These are phyloP conservation scores for Alosa sapidissima DNA, from an alignment of 2,797 vertebrate genomes.

Conservation along the genomic window DNA sequence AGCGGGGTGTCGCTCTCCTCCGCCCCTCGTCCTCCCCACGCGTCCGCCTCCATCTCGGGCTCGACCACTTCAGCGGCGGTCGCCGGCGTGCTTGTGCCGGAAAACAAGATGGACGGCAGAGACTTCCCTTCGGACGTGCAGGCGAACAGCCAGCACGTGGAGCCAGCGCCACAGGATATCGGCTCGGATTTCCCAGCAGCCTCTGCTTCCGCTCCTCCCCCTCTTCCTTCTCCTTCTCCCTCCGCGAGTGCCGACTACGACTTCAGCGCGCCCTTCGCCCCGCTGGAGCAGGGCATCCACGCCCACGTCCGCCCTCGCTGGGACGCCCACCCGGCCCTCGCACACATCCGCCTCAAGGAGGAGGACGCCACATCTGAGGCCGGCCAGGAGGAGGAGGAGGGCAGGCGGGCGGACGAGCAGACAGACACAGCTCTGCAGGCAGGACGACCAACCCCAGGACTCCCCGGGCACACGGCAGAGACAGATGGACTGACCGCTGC, in stretches of 20 bases:
- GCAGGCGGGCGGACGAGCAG: not conserved
- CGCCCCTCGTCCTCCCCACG: not conserved
- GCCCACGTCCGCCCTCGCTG: constrained; percentile 40
- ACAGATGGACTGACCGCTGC: not conserved
- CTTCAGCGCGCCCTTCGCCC: constrained; percentile 72
- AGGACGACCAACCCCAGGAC: not conserved
- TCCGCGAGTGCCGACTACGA: constrained; percentile 64
- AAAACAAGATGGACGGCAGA: constrained; percentile 61
- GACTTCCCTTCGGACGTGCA: constrained; percentile 64
- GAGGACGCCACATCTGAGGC: not conserved
- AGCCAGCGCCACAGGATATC: constrained; percentile 75
- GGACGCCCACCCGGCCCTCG: constrained; percentile 51
- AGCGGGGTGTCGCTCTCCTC: not conserved
- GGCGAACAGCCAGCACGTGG: constrained; percentile 58
- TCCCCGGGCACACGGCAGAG: not conserved
- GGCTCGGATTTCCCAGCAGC: constrained; percentile 72
- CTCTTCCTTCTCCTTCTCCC: constrained; percentile 42
- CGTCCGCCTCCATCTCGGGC: not conserved
- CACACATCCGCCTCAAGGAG: constrained; percentile 43
- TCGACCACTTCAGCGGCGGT: not conserved
- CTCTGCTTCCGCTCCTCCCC: constrained; percentile 55
- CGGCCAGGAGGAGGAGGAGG: not conserved
- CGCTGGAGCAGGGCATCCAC: constrained; percentile 63
- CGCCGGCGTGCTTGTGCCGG: constrained; percentile 46
- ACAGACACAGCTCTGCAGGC: not conserved